phyloP scores from a whole-genome alignment of 53 echinoderm and acorn worm species.

The Actinopyga echinites region DNA sequence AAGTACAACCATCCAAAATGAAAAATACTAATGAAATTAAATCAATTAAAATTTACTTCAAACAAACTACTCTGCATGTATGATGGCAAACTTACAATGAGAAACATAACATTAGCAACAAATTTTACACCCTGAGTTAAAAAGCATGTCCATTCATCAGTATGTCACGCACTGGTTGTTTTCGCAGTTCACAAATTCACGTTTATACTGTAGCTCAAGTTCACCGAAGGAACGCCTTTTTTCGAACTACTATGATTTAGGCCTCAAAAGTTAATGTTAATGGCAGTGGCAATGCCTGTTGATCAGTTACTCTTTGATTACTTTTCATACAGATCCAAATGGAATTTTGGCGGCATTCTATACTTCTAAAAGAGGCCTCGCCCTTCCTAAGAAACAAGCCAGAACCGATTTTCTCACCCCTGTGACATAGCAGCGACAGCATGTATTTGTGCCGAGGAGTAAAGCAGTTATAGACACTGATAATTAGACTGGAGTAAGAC shows the following conservation, averaged over 20 bases:
- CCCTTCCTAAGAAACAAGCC: slow-evolving; percentile 36
- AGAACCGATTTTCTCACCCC: slow-evolving; percentile 39
- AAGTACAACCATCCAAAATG: no score
- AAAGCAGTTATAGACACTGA: slow-evolving; percentile 36
- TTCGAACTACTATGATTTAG: not conserved
- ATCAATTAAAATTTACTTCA: no score
- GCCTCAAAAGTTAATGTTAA: slow-evolving; percentile 2
- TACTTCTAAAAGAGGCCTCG: slow-evolving; percentile 23
- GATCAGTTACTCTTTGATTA: slow-evolving; percentile 32
- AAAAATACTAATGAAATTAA: no score
- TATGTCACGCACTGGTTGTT: no score
- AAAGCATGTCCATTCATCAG: no score
- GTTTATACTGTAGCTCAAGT: slow-evolving; percentile 3
- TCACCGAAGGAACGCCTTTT: not conserved
- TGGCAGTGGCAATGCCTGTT: slow-evolving; percentile 20
- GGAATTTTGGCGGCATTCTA: slow-evolving; percentile 8
- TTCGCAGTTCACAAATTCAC: no score
- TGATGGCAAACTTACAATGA: no score
- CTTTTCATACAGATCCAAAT: slow-evolving; percentile 20
- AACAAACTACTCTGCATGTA: no score
- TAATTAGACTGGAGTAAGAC: slow-evolving; percentile 45
- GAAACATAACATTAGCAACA: no score
- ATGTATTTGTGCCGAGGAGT: slow-evolving; percentile 39
- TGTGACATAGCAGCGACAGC: slow-evolving; percentile 16
- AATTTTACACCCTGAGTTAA: no score